phyloP scores from a whole-genome alignment of 2,888 invertebrate genomes.

The Calephelis perditalis region DNA sequence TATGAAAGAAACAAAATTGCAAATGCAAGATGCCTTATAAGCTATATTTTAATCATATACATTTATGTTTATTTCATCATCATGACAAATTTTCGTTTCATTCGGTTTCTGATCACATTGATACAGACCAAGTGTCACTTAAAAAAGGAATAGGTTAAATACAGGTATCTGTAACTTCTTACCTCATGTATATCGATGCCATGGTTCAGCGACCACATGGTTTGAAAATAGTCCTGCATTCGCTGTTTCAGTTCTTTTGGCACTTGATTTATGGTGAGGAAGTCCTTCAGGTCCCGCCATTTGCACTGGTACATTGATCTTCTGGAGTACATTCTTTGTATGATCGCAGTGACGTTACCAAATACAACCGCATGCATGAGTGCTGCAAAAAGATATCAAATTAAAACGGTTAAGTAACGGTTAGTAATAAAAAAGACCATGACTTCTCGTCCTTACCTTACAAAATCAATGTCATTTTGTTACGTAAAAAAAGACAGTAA shows the following conservation, averaged over 20 bases:
- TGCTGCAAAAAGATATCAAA: conserved; percentile 74
- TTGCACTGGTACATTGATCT: conserved; percentile 96
- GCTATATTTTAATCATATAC: too few species aligned
- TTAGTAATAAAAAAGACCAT: too few species aligned
- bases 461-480: too few species aligned
- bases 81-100: too few species aligned
- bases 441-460: too few species aligned
- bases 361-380: conserved; percentile 99
- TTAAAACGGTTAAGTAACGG: background rate
- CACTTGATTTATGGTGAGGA: conserved; percentile 95
- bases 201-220: conserved; percentile 98
- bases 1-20: too few species aligned
- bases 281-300: conserved; percentile 97
- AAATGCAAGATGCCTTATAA: too few species aligned
- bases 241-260: conserved; percentile 96
- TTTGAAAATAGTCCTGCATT: conserved; percentile 98
- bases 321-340: conserved; percentile 97
- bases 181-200: conserved; percentile 98
- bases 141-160: too few species aligned
- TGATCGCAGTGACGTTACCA: conserved; percentile 98
- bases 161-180: conserved; percentile 31
- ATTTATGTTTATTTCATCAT: too few species aligned
- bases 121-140: too few species aligned
- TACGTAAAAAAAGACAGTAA: too few species aligned
- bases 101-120: too few species aligned